phyloP scores from a whole-genome alignment of 2,888 invertebrate genomes.

The Clunio marinus region DNA sequence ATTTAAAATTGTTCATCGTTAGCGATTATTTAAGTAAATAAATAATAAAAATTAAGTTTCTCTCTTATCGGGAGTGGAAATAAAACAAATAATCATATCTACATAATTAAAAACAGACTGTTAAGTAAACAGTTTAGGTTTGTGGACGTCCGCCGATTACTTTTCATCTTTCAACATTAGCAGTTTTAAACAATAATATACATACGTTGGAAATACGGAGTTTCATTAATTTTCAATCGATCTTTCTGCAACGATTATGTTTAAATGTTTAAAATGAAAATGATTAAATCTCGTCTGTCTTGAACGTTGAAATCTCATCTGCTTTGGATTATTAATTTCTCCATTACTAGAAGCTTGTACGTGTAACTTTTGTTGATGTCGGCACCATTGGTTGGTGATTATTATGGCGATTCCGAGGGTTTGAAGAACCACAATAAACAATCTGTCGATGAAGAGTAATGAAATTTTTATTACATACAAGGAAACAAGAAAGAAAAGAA shows the following conservation, averaged over 20 bases:
- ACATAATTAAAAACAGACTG: slow-evolving; percentile 13
- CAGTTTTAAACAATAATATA: not conserved
- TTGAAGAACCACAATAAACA: slow-evolving; percentile 26
- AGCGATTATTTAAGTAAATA: too few relatives aligned
- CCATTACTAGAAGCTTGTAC: slow-evolving; percentile 13
- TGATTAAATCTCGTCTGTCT: not conserved
- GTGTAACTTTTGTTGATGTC: not conserved
- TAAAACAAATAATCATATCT: slow-evolving; percentile 14
- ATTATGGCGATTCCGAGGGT: not conserved
- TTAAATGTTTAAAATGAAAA: too few relatives aligned
- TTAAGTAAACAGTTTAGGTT: not conserved
- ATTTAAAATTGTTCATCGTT: too few relatives aligned
- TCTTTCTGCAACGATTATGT: too few relatives aligned
- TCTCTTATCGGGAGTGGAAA: not conserved
- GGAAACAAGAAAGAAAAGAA: not conserved
- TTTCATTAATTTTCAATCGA: not conserved
- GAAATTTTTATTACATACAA: not conserved
- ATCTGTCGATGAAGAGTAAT: slow-evolving; percentile 15
- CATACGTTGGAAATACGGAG: not conserved
- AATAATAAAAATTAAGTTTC: not conserved
- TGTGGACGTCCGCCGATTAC: too few relatives aligned
- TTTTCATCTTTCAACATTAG: too few relatives aligned
- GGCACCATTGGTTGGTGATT: not conserved
- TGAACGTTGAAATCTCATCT: not conserved
- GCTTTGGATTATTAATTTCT: too few relatives aligned